phyloP scores from a whole-genome alignment of 2,797 vertebrate genomes.

The Orientallactaga sibirica region DNA sequence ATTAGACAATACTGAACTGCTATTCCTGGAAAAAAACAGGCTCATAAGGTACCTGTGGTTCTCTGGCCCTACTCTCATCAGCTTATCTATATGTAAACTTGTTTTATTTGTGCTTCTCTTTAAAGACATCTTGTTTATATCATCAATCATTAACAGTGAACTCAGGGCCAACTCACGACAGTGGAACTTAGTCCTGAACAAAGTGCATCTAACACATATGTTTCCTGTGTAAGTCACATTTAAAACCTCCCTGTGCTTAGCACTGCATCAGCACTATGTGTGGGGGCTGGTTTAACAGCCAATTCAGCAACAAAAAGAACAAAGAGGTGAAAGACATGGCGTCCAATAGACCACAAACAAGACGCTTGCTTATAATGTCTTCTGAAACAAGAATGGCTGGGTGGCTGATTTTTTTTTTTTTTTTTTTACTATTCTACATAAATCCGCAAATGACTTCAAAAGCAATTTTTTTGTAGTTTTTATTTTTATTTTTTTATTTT shows the following conservation, averaged over 20 bases:
- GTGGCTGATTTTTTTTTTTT: neutral
- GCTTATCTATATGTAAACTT: neutral
- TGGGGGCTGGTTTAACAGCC: neutral
- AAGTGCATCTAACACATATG: neutral
- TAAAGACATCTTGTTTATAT: neutral
- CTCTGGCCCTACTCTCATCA: neutral
- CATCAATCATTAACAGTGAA: neutral
- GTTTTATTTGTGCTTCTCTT: neutral
- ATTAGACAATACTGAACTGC: neutral
- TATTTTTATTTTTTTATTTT: too few relatives aligned
- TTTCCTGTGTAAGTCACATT: neutral
- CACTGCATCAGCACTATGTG: neutral
- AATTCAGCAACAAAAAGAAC: neutral
- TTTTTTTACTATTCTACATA: neutral
- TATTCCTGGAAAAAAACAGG: neutral
- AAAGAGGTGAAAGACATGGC: neutral
- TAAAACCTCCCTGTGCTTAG: neutral
- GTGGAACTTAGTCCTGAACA: neutral
- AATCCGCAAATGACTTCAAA: conserved; percentile 1
- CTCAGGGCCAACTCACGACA: neutral
- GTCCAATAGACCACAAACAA: neutral
- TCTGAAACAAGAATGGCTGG: neutral
- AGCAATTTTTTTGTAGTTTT: too few relatives aligned
- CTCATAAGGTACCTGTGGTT: neutral
- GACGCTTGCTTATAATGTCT: neutral